Evolutionary conservation across 2,888 invertebrate species (phyloP), one percentile per base, ranked within the genome.

Genomic region (Cynaeus angustus): DNA sequence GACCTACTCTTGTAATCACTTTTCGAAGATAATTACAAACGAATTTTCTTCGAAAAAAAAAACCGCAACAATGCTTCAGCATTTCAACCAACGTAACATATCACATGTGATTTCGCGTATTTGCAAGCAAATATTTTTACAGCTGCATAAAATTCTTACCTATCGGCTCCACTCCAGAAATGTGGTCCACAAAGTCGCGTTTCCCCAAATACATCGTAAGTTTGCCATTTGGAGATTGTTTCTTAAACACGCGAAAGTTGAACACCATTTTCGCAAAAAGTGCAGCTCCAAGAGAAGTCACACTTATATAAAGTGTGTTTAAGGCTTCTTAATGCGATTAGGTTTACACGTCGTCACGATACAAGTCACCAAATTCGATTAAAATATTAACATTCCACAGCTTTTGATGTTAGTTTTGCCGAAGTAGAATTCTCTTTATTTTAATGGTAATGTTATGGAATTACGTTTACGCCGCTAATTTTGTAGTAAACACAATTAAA

Each of bases 171-270:
- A 94, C 93, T 69, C 91, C 91, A 0, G 94, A 91, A 76, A 96
- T 90, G 81, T 96, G 94, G 83, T 96, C 96, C 70, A 96, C 90
- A 85, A 94, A 96, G 83, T 96, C 96, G 75, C 96, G 88, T 84
- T 94, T 94, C 45, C 92, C 94, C 87, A 96, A 87, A 79, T 96
- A 96, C 77, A 96, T 86, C 41, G 94, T 93, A 78, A 96, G 85
- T 87, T 95, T 95, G 74, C 93, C 94, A 85, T 96, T 96, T 52
- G 96, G 95, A 43, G 95, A 92, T 81, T 91, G 91, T 88, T 96
- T 96, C 86, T 96, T 96, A 86, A 92, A 96, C 82, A 96, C 96
- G 86, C 94, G 94, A 85, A 95, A 95, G 84, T 94, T 95, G 81
- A 91, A 92, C 83, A 95, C 96, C 96, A 96, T 96, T 73, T 84